phyloP scores from a whole-genome alignment of 2,797 vertebrate species.

The Mastacembelus armatus region DNA sequence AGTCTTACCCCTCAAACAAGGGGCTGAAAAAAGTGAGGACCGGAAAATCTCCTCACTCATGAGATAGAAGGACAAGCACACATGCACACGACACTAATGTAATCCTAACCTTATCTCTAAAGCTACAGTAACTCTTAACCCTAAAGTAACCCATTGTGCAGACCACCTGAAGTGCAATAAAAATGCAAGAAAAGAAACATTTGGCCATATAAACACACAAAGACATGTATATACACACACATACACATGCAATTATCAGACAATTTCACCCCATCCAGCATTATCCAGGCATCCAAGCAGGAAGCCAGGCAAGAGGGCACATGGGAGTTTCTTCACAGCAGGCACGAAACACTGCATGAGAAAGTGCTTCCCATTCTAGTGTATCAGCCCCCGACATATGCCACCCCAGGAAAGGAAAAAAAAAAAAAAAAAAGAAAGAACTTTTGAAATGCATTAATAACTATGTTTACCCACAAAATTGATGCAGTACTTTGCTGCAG shows the following conservation, averaged over 20 bases:
- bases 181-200: no score
- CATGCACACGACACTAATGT: constrained; percentile 10
- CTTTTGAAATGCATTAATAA: constrained; percentile 8
- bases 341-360: constrained; percentile 31
- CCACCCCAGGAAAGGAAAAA: constrained; percentile 21
- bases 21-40: no score
- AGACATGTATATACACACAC: constrained; percentile 2
- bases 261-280: constrained; percentile 43
- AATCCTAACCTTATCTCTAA: no score
- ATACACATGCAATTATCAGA: constrained; percentile 35
- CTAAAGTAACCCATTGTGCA: no score
- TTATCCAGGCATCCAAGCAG: constrained; percentile 46
- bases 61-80: not conserved
- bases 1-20: no score
- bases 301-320: constrained; percentile 35
- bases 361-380: constrained; percentile 47
- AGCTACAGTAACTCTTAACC: no score
- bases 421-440: no score
- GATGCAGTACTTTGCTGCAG: constrained; percentile 31
- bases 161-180: no score
- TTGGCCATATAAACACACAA: not conserved
- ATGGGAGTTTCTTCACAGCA: constrained; percentile 53
- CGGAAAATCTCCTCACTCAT: no score
- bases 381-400: constrained; percentile 62
- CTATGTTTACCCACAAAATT: constrained; percentile 28